Evolutionary conservation across 2,113 vertebrate species (phyloP).

Genomic region (Callorhinus ursinus): DNA sequence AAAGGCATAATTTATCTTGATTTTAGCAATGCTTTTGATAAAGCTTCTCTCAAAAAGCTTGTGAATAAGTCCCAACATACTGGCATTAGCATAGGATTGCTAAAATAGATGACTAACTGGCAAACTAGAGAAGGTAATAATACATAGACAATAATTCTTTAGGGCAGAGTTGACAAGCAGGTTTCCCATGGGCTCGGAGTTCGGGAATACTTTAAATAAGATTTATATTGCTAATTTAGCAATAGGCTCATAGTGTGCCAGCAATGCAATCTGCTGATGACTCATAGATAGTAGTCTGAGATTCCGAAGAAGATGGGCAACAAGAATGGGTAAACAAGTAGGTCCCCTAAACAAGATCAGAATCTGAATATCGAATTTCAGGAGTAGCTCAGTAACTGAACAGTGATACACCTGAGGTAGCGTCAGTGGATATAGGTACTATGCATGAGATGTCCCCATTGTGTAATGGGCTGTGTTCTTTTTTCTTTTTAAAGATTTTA

Average conservation of each 20-base stretch:
- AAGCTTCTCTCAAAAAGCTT: constrained; percentile 51
- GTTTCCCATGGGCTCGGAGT: constrained; percentile 43
- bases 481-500: not conserved
- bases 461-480: fast-evolving
- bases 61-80: constrained; percentile 62
- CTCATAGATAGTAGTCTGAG: not conserved
- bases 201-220: constrained; percentile 51
- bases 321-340: not conserved
- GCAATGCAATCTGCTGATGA: constrained; percentile 33
- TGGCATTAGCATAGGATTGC: constrained; percentile 47
- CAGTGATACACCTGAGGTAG: not conserved
- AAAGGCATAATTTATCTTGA: constrained; percentile 65
- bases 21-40: constrained; percentile 61
- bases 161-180: constrained; percentile 54
- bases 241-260: not conserved
- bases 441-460: not conserved
- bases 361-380: not conserved
- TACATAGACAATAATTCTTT: constrained; percentile 65
- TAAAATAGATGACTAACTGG: constrained; percentile 62
- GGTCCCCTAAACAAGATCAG: not conserved
- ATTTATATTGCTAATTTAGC: constrained; percentile 52
- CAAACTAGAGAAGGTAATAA: constrained; percentile 62
- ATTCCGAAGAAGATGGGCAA: not conserved
- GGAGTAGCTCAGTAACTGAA: not conserved
- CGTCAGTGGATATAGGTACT: not conserved